phyloP scores from a whole-genome alignment of 2,888 invertebrate species.

The Drosophila paramelanica region DNA sequence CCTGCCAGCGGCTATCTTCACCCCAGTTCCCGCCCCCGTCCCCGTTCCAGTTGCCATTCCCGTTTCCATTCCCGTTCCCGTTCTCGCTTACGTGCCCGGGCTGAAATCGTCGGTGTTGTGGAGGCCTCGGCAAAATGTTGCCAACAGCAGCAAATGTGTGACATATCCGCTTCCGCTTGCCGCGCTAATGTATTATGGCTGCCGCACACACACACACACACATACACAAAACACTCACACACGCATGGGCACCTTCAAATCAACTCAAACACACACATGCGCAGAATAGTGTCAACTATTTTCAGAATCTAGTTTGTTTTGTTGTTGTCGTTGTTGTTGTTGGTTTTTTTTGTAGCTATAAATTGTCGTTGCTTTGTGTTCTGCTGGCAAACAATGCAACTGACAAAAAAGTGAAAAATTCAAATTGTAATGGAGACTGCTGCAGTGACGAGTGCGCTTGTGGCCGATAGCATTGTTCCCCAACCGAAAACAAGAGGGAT shows the following conservation, averaged over 20 bases:
- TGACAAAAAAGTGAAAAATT: slow-evolving; percentile 50
- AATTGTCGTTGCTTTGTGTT: slow-evolving; percentile 56
- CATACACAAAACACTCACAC: not conserved
- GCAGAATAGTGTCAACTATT: slow-evolving; percentile 44
- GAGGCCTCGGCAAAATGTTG: slow-evolving; percentile 60
- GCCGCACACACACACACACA: slow-evolving; percentile 20
- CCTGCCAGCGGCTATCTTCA: slow-evolving; percentile 51
- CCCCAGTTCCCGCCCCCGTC: not conserved
- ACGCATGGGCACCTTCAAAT: not conserved
- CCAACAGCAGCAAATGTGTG: slow-evolving; percentile 75
- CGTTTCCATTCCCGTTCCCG: not conserved
- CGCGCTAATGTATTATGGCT: slow-evolving; percentile 69
- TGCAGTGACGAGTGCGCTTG: slow-evolving; percentile 9
- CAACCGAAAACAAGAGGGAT: slow-evolving; percentile 4
- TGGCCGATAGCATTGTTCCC: slow-evolving; percentile 52
- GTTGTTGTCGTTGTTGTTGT: slow-evolving; percentile 15
- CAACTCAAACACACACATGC: slow-evolving; percentile 1
- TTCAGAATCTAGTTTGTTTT: slow-evolving; percentile 26
- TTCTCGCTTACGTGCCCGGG: not conserved
- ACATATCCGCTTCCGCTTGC: slow-evolving; percentile 75
- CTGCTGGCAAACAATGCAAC: slow-evolving; percentile 47
- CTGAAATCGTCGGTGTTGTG: not conserved
- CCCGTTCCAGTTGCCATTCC: not conserved
- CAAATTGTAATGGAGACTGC: slow-evolving; percentile 37
- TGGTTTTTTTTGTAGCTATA: slow-evolving; percentile 17